Conservation (phyloP, 2,797 vertebrate species). For the Centropyge bicolor region DNA sequence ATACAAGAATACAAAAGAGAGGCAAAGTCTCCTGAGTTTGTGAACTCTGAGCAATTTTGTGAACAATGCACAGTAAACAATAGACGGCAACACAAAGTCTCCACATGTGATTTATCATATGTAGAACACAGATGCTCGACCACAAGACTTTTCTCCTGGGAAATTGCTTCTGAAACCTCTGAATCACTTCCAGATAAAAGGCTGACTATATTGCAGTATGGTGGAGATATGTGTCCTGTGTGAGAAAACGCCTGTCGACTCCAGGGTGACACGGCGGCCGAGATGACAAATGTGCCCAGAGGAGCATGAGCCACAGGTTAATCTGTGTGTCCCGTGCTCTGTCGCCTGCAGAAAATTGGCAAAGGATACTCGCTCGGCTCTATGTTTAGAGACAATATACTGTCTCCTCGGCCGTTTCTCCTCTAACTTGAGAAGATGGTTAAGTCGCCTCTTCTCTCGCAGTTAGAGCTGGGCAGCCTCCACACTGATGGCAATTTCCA, state of each 20-base stretch:
- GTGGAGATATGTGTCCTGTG: constrained; percentile 6
- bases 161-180: constrained; percentile 12
- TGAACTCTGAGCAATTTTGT: neutral
- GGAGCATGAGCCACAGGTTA: constrained; percentile 48
- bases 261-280: constrained; percentile 21
- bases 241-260: constrained; percentile 44
- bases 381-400: constrained; percentile 26
- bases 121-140: constrained; percentile 2
- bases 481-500: neutral
- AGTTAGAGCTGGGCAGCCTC: neutral
- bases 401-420: constrained; percentile 14
- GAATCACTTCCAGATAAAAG: constrained; percentile 29
- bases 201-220: neutral
- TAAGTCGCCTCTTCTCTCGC: neutral
- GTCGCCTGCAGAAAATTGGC: constrained; percentile 38
- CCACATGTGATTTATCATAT: constrained; percentile 1
- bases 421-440: constrained; percentile 24
- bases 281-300: constrained; percentile 52
- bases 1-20: neutral
- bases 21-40: neutral
- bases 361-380: neutral
- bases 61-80: neutral
- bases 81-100: neutral
- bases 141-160: constrained; percentile 1
- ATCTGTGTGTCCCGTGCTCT: constrained; percentile 41